Evolutionary conservation across 2,888 invertebrate genomes (phyloP), one percentile per base, ranked within the genome.

Genomic region (Melieria picta): DNA sequence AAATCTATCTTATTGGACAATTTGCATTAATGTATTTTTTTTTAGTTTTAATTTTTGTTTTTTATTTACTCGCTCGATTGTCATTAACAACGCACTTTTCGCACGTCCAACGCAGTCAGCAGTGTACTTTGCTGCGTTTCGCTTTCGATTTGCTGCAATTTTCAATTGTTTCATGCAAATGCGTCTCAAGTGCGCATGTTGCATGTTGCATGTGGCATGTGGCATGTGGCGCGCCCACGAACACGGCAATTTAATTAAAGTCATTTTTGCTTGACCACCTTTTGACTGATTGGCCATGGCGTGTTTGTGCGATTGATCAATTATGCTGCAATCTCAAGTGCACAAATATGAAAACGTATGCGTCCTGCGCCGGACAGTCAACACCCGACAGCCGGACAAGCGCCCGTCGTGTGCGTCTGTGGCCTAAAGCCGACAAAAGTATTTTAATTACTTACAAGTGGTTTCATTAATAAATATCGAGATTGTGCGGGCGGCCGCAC

Each of bases 221-320:
- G 52, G 43, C 30, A 30, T 30, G 50, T 10, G 7, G 13, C 52
- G 13, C 11, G 52, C 52, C n/a, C 9, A 52, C 11, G 52, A 62
- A 55, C 55, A 69, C 45, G 62, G 62, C 68, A 74, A 74, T 71
- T 69, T 71, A 74, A 74, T 74, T 71, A 74, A 65, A 72, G 71
- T 74, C 71, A 75, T 72, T 75, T 74, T 72, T 74, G 72, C 72
- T 50, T 72, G 71, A 69, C 74, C 75, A 72, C 65, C 64, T 75
- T n/a, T 45, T 45, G 13, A 11, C 6, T 65, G 47, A 46, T 58
- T 48, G 57, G 57, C 47, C n/a, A 46, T 52, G 64, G 52, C 30
- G n/a, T 5, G 6, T 13, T 63, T 16, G 48, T 66, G 65, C 47
- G 47, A 66, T 66, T 58, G 58, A 66, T 66, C 58, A 66, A 66